Base-by-base conservation (phyloP, 2,888 invertebrate species). In the Isoperla grammatica region DNA sequence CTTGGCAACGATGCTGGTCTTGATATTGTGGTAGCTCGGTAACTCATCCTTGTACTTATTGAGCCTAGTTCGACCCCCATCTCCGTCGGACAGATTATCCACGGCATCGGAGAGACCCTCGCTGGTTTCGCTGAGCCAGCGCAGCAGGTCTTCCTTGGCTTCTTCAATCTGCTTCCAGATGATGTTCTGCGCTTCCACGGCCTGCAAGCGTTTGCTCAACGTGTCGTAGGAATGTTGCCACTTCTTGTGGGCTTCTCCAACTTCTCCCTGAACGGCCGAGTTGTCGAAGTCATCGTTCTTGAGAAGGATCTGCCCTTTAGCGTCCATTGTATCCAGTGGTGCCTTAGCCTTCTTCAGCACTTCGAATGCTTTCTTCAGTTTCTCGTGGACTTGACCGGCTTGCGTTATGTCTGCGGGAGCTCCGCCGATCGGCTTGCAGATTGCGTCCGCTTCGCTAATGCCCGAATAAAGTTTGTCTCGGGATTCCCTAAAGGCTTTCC, bases 141-240 rank as follows among this genome's bases (percentile, higher is more conserved):
- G 82, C 0, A 88, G 75, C 2, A 95, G 78, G 71, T 91, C 91
- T 64, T 87, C 87, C 71, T 90, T 91, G 0, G 87, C 85, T 61
- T 90, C 90, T 67, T 92, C 89, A 37, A 96, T 88, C 72, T 95
- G 93, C 68, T 91, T 88, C 94, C 95, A 95, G 56, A 95, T 87
- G n/a, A 90, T 86, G 0, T 88, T 80, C 74, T 95, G 93, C 0
- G 91, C 89, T 75, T 96, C 95, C 54, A 88, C 82, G 57, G 85
- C 85, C 72, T 92, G 90, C 19, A 86, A 84, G 66, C 85, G 81
- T 65, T 86, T 87, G 5, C 86, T 80, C 2, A 89, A 81, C 50
- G 82, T 81, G 63, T 88, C 86, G 67, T 87, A 85, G 1, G 82
- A 78, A 65, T 84, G 82, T 62, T 87, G 86, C 83, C 88, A 90